phyloP scores from a whole-genome alignment of 2,113 vertebrate species.

The Recurvirostra avosetta region DNA sequence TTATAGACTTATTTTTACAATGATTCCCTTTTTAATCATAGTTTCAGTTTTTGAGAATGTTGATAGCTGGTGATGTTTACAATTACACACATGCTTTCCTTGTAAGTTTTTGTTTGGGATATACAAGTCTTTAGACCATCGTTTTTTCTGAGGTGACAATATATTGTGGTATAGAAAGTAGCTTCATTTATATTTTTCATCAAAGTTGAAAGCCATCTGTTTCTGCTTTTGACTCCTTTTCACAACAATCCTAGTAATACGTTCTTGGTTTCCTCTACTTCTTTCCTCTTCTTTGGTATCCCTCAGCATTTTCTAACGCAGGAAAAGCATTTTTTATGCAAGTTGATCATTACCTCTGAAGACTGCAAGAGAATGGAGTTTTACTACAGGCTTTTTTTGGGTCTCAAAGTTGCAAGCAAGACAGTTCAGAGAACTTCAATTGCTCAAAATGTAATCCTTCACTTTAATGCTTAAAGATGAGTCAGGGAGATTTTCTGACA shows the following conservation, averaged over 20 bases:
- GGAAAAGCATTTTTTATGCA: background rate
- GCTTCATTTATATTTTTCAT: background rate
- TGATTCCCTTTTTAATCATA: background rate
- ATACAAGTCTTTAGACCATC: background rate
- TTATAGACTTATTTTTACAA: background rate
- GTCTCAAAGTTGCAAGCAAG: background rate
- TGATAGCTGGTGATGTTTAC: background rate
- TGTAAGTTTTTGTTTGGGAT: background rate
- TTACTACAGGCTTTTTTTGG: background rate
- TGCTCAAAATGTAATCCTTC: background rate
- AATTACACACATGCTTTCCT: background rate
- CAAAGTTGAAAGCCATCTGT: background rate
- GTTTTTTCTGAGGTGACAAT: background rate
- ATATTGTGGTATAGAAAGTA: background rate
- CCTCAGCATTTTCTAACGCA: background rate
- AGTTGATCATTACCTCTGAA: background rate
- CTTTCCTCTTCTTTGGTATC: background rate
- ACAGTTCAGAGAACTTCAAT: background rate
- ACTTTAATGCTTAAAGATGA: background rate
- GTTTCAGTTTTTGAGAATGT: background rate
- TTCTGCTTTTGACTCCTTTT: background rate
- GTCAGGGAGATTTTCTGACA: background rate
- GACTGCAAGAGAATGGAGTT: background rate
- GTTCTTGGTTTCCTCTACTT: background rate
- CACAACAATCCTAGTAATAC: background rate